Evolutionary conservation across 2,888 invertebrate species (phyloP), one percentile per base, ranked within the genome.

Genomic region (Plebejus anna): DNA sequence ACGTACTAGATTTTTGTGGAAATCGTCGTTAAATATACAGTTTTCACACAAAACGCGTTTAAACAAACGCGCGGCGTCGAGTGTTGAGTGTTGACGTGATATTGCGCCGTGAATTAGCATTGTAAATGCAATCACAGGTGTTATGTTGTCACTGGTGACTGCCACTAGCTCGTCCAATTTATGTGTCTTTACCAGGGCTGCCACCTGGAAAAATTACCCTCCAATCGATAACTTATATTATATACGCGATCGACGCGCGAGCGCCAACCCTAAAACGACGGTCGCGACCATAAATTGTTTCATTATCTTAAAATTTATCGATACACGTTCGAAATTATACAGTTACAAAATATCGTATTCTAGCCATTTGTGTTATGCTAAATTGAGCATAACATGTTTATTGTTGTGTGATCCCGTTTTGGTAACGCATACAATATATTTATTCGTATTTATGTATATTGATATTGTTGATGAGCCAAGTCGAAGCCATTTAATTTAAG

Each of bases 91-190:
- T 85, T 87, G 88, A 86, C 90, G 88, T 87, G 90, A 89, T 89
- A 88, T 89, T 90, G 89, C 88, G 86, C 86, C 86, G 87, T 84
- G 90, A 90, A 93, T 94, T 93, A 93, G 93, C 93, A 93, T 90
- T 94, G 94, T 93, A 92, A 92, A 94, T 94, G 93, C 91, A 93
- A 93, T 94, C 93, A 92, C 91, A 93, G 93, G 90, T 93, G 92
- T 93, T 92, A 90, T 87, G 82, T 86, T 87, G 88, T 87, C 89
- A 90, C 88, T 89, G 88, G 90, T 72, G 66, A 36, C 86, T 87
- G 88, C 87, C 89, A 90, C 88, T 89, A 88, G 90, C 88, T 87
- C 87, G 87, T 88, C 89, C 88, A 90, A 92, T 93, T 92, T 93
- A 93, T 92, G 89, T 89, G 87, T 90, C 90, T 89, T 89, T 76